Percentiles rank a stretch among this genome's conserved stretches.
Evolutionary conservation across 2,797 vertebrate genomes (phyloP).

Genomic region (Eulemur coronatus): DNA sequence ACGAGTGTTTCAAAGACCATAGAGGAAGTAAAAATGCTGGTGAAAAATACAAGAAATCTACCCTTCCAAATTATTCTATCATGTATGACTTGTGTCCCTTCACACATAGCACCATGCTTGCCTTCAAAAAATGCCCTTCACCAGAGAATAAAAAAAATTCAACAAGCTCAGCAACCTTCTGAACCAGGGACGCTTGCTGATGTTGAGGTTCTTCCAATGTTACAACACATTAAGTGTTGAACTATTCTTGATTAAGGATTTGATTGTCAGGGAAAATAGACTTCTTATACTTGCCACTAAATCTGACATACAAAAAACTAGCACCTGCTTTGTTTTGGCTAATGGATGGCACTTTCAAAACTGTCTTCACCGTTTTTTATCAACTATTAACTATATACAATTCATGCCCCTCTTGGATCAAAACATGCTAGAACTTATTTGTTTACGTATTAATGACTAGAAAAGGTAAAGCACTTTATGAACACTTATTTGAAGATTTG

Average conservation of each 20-base stretch:
- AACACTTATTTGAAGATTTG: background rate
- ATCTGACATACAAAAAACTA: too few relatives aligned
- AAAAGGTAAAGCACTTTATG: background rate
- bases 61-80: background rate
- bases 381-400: background rate
- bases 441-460: background rate
- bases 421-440: background rate
- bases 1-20: background rate
- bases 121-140: background rate
- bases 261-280: background rate
- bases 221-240: background rate
- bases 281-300: background rate
- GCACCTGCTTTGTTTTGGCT: too few relatives aligned
- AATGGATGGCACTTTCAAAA: background rate
- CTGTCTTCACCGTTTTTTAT: background rate
- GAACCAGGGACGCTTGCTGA: background rate
- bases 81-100: background rate
- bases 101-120: background rate
- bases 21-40: background rate
- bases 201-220: background rate
- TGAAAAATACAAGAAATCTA: background rate
- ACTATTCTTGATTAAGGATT: background rate
- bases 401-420: background rate
- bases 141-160: background rate
- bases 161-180: background rate